Evolutionary conservation across 37 sponge, comb jelly and placozoan species (phyloP).

Genomic region (Agelas oroides): DNA sequence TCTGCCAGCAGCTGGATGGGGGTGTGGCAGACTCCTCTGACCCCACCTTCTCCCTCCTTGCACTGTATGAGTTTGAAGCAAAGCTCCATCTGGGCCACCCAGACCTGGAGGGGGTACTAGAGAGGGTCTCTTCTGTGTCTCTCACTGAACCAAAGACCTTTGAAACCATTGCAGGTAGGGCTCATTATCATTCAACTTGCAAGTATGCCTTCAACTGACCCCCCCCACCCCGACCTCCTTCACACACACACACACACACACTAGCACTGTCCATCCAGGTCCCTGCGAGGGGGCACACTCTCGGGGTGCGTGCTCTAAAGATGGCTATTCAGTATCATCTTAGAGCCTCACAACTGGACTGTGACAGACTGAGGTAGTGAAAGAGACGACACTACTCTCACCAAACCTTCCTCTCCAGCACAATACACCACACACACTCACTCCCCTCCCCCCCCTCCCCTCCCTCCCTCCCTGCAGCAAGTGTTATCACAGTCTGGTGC

Average conservation of each 20-base stretch:
- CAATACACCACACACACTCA: background rate
- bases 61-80: constrained; percentile 90
- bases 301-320: constrained; percentile 28
- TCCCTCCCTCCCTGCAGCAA: constrained; percentile 30
- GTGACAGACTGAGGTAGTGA: constrained; percentile 29
- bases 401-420: too few relatives aligned
- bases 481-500: constrained; percentile 80
- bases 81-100: constrained; percentile 55
- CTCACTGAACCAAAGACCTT: constrained; percentile 75
- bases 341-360: constrained; percentile 8
- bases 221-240: background rate
- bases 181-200: too few relatives aligned
- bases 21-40: constrained; percentile 22
- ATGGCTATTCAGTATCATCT: constrained; percentile 44
- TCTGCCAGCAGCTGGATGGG: constrained; percentile 42
- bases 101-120: constrained; percentile 53
- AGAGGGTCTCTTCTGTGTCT: constrained; percentile 32
- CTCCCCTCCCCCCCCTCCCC: background rate
- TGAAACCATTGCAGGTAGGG: constrained; percentile 69
- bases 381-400: background rate
- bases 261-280: constrained; percentile 30
- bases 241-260: background rate
- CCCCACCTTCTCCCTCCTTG: constrained; percentile 64
- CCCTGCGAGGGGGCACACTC: background rate
- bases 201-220: background rate